A percentile compares a stretch with the other conserved stretches of the same genome.
Conservation (phyloP, 1,140 invertebrate genomes). For the Cotesia typhae region DNA sequence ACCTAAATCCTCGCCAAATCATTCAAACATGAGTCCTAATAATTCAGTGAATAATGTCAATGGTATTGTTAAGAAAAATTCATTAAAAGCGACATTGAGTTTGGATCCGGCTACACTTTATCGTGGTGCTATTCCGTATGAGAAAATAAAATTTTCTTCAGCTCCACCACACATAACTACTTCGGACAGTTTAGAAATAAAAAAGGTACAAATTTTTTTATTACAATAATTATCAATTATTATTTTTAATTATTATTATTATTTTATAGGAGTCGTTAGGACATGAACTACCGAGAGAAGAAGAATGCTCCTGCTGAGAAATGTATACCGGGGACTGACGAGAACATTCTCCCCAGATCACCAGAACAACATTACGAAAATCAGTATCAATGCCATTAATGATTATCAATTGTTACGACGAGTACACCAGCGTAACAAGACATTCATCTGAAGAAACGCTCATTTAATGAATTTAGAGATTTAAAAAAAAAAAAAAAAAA, state of each 20-base stretch:
- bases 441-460: conserved; percentile 53
- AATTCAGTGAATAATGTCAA: conserved; percentile 55
- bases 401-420: conserved; percentile 23
- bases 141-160: conserved; percentile 59
- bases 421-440: conserved; percentile 16
- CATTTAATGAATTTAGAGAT: conserved; percentile 39
- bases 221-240: conserved; percentile 3
- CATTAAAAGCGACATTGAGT: conserved; percentile 64
- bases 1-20: conserved; percentile 57
- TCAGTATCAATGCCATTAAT: conserved; percentile 51
- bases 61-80: conserved; percentile 57
- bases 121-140: conserved; percentile 57
- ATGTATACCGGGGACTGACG: conserved; percentile 52
- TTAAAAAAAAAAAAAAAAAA: conserved; percentile 2
- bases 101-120: conserved; percentile 65
- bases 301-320: conserved; percentile 59
- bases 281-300: conserved; percentile 52
- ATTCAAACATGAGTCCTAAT: conserved; percentile 46
- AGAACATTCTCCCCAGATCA: conserved; percentile 31
- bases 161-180: conserved; percentile 52
- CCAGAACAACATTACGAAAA: conserved; percentile 34
- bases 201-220: conserved; percentile 49
- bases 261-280: conserved; percentile 47
- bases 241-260: background rate
- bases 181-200: conserved; percentile 51